Conservation (phyloP, 2,888 invertebrate genomes). For the Agapostemon virescens region DNA sequence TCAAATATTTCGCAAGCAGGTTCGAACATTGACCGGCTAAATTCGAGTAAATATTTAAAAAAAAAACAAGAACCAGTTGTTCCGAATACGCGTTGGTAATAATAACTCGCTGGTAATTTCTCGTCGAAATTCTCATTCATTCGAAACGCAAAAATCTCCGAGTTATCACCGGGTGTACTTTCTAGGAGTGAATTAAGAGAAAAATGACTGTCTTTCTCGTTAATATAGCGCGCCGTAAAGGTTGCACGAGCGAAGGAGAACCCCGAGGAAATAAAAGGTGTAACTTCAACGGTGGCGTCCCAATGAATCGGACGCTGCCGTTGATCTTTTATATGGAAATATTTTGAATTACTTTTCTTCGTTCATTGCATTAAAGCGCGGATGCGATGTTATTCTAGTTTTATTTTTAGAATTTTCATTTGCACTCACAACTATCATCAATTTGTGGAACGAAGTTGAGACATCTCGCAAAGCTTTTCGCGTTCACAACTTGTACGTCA, state of each 20-base stretch:
- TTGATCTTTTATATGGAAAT: slow-evolving; percentile 14
- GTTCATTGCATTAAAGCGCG: background rate
- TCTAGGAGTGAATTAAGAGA: slow-evolving; percentile 17
- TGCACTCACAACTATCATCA: background rate
- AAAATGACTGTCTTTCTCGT: background rate
- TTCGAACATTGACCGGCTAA: no score
- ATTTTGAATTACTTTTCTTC: slow-evolving; percentile 16
- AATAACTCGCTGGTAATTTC: background rate
- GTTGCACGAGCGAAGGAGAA: background rate
- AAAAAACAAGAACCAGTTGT: no score
- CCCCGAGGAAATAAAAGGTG: slow-evolving; percentile 3
- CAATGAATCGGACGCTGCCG: background rate
- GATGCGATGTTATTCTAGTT: background rate
- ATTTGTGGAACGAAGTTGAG: background rate
- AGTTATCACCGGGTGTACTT: background rate
- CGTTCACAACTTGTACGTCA: no score
- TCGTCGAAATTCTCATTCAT: slow-evolving; percentile 1
- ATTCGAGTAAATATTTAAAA: no score
- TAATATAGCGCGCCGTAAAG: background rate
- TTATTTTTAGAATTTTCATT: background rate
- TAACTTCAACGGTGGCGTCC: slow-evolving; percentile 3
- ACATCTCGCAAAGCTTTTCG: background rate
- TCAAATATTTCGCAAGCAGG: no score
- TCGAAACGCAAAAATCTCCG: background rate
- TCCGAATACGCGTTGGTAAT: no score